Conservation (phyloP, 2,113 vertebrate genomes). For the Eidolon helvum region DNA sequence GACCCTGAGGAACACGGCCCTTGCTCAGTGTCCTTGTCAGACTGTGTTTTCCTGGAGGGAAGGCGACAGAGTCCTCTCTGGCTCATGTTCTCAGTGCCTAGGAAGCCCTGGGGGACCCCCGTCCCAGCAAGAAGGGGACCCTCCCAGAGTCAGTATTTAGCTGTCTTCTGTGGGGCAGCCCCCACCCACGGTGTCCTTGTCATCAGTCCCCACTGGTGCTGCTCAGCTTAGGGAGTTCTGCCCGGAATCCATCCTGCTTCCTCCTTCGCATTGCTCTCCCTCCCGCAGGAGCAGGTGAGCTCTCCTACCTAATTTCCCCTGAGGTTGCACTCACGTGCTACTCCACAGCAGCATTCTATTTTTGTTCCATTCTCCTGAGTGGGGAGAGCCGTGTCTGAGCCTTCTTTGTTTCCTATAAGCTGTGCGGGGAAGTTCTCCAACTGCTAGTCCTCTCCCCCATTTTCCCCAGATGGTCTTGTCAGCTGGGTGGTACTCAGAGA, state of each 20-base stretch:
- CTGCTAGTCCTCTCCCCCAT: not conserved
- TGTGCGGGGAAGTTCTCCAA: not conserved
- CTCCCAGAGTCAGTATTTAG: not conserved
- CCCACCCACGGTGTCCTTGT: not conserved
- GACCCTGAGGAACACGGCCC: not conserved
- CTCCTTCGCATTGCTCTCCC: not conserved
- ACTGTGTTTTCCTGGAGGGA: not conserved
- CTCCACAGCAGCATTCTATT: conserved; percentile 47
- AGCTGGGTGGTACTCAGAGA: not conserved
- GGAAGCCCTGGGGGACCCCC: not conserved
- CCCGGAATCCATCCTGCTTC: not conserved
- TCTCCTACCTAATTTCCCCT: not conserved
- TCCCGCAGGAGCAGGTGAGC: conserved; percentile 20
- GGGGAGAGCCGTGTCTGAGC: not conserved
- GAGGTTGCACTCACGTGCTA: not conserved
- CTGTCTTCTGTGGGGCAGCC: not conserved
- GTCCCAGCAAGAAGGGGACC: not conserved
- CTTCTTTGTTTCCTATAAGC: not conserved
- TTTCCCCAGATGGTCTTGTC: not conserved
- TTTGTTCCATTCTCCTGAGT: conserved; percentile 23
- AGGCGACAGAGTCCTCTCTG: not conserved
- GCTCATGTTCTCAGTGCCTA: not conserved
- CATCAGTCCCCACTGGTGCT: not conserved
- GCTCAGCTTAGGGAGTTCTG: not conserved
- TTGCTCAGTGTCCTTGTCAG: not conserved